Percentiles rank a stretch among this genome's conserved stretches.
phyloP scores from a whole-genome alignment of 2,113 vertebrate species.

The Stegostoma tigrinum region DNA sequence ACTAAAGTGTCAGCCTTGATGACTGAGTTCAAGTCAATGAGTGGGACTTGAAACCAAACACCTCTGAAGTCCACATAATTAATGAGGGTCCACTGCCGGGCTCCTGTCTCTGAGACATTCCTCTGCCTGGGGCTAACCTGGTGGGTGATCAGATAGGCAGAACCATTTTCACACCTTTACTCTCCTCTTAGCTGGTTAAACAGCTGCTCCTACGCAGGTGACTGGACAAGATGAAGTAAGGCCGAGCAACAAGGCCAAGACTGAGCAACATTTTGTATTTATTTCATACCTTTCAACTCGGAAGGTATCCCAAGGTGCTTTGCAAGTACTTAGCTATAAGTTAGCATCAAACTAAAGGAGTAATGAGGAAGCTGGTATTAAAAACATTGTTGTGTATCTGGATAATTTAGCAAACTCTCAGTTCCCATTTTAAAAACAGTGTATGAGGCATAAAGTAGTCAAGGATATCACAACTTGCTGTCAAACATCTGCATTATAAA shows the following conservation, averaged over 20 bases:
- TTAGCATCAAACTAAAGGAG: neutral
- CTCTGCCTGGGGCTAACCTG: neutral
- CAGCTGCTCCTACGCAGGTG: neutral
- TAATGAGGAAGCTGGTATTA: neutral
- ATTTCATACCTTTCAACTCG: neutral
- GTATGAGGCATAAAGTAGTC: neutral
- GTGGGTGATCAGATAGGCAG: neutral
- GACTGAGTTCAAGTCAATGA: no score
- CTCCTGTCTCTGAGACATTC: neutral
- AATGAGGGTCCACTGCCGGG: neutral
- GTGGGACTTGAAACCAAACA: no score
- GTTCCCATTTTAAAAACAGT: neutral
- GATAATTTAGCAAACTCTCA: neutral
- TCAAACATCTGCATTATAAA: neutral
- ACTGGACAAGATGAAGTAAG: neutral
- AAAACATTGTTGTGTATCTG: neutral
- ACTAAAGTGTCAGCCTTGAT: neutral
- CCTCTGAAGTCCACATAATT: neutral
- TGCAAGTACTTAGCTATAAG: neutral
- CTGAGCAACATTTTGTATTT: neutral
- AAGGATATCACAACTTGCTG: neutral
- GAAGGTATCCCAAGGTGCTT: neutral
- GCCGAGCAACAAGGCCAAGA: neutral
- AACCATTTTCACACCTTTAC: neutral
- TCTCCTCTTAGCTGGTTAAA: neutral